These are phyloP conservation scores for Hartigia nigra DNA, from an alignment of 2,888 invertebrate species.

Conservation along the genomic window DNA sequence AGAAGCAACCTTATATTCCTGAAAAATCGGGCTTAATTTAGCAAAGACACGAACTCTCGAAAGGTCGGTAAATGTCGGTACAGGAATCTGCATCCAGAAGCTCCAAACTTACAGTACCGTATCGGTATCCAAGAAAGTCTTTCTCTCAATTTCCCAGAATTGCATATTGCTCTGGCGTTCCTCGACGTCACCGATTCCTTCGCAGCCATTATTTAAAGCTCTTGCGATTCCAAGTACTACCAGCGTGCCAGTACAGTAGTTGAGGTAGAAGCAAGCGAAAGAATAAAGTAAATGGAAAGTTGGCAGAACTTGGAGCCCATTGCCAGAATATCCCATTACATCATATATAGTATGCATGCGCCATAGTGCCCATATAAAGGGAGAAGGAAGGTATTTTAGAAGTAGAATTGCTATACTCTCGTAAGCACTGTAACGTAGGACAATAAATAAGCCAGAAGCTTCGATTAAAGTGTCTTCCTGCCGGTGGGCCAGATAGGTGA, in stretches of 20 bases:
- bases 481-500: background rate
- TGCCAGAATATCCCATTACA: background rate
- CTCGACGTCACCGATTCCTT: background rate
- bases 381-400: background rate
- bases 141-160: background rate
- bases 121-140: too few relatives aligned
- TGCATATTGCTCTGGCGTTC: background rate
- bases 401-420: background rate
- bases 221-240: background rate
- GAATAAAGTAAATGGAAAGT: background rate
- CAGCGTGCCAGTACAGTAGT: background rate
- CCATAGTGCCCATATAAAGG: background rate
- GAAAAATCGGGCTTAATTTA: too few relatives aligned
- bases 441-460: background rate
- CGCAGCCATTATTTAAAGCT: conserved; percentile 2
- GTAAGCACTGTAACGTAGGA: background rate
- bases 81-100: too few relatives aligned
- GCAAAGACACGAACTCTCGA: too few relatives aligned
- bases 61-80: too few relatives aligned
- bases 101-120: too few relatives aligned
- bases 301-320: background rate
- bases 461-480: background rate
- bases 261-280: background rate
- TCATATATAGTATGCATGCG: background rate
- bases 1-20: too few relatives aligned